Conservation (phyloP, 2,113 vertebrate genomes). For the Mystacornis crossleyi region DNA sequence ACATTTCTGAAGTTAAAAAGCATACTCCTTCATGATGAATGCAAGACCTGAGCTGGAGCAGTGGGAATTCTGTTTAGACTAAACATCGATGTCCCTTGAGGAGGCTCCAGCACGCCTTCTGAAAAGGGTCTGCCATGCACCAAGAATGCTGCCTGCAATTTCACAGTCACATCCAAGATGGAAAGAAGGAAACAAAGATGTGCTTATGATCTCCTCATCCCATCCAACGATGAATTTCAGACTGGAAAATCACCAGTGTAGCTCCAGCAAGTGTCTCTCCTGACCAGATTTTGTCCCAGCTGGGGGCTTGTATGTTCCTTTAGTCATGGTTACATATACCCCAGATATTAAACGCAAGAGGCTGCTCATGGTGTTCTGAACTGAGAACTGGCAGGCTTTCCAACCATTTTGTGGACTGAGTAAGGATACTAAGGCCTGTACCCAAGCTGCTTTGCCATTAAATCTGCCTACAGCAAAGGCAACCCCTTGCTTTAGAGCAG, state of each 20-base stretch:
- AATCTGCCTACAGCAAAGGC: neutral
- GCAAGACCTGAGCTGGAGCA: neutral
- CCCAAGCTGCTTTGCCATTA: neutral
- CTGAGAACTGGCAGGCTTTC: neutral
- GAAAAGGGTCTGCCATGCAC: neutral
- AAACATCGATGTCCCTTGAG: neutral
- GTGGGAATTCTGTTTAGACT: neutral
- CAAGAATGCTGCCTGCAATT: neutral
- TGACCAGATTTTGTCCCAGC: neutral
- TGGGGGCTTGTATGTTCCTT: neutral
- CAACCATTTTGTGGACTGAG: rapidly evolving
- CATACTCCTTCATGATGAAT: rapidly evolving
- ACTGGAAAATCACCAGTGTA: neutral
- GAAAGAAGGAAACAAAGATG: neutral
- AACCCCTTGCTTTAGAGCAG: neutral
- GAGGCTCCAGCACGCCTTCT: neutral
- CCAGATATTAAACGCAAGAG: neutral
- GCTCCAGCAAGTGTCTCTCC: neutral
- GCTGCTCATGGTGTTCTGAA: neutral
- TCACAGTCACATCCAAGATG: neutral
- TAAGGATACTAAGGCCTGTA: neutral
- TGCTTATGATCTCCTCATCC: neutral
- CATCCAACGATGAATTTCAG: neutral
- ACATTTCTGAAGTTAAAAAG: slow-evolving; percentile 30
- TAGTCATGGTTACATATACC: rapidly evolving